Conservation (phyloP, 2,113 vertebrate genomes). For the Pteropus alecto region DNA sequence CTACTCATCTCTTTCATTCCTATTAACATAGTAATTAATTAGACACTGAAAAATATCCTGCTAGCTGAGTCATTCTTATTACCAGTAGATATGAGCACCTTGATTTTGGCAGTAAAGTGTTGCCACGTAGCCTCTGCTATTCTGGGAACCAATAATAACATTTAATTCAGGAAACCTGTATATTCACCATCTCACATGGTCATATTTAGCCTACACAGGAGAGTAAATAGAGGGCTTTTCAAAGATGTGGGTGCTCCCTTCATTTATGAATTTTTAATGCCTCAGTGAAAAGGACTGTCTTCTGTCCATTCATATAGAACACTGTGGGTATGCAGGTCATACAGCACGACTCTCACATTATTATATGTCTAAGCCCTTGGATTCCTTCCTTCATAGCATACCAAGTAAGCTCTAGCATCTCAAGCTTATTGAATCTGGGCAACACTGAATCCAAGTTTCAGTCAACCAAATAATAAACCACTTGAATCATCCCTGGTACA, state of each 20-base stretch:
- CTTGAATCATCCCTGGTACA: not conserved
- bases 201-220: not conserved
- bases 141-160: not conserved
- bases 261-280: not conserved
- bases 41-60: not conserved
- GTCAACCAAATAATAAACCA: not conserved
- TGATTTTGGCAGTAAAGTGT: not conserved
- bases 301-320: not conserved
- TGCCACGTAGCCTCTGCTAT: not conserved
- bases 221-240: not conserved
- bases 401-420: not conserved
- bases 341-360: not conserved
- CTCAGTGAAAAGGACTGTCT: not conserved
- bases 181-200: not conserved
- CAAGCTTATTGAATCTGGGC: not conserved
- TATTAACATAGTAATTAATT: not conserved
- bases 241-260: not conserved
- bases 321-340: not conserved
- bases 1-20: not conserved
- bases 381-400: not conserved
- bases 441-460: not conserved
- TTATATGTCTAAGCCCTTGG: not conserved
- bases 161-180: not conserved
- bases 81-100: not conserved
- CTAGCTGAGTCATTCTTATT: not conserved